Evolutionary conservation across 2,797 vertebrate genomes (phyloP).

Genomic region (Carapus acus): DNA sequence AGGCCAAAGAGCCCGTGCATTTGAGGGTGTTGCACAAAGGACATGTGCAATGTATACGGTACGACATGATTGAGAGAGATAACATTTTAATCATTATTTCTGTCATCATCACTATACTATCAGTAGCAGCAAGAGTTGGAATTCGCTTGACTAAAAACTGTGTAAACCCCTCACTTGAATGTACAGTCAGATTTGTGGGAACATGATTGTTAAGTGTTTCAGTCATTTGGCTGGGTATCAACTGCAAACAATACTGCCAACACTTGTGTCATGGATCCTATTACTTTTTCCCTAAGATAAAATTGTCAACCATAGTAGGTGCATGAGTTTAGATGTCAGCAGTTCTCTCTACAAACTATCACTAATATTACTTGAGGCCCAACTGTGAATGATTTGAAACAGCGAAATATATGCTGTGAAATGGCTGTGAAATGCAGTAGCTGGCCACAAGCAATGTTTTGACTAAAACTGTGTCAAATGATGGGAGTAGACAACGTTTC

Average conservation of each 20-base stretch:
- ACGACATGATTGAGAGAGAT: too few species aligned
- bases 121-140: too few species aligned
- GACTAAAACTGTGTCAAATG: conserved; percentile 55
- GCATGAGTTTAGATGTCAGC: conserved; percentile 51
- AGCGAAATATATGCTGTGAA: conserved; percentile 61
- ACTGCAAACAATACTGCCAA: conserved; percentile 62
- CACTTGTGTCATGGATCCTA: conserved; percentile 34
- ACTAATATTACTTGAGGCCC: conserved; percentile 64
- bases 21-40: too few species aligned
- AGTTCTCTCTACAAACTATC: conserved; percentile 50
- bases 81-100: too few species aligned
- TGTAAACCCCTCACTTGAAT: not conserved
- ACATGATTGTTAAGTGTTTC: conserved; percentile 65
- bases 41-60: too few species aligned
- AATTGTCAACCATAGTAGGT: conserved; percentile 42
- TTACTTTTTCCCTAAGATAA: conserved; percentile 50
- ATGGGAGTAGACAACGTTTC: conserved; percentile 60
- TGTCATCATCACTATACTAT: too few species aligned
- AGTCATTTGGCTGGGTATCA: conserved; percentile 69
- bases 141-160: too few species aligned
- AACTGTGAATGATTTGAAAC: conserved; percentile 57
- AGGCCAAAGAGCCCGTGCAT: too few species aligned
- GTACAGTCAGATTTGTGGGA: conserved; percentile 64
- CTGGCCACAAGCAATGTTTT: conserved; percentile 57
- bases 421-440: conserved; percentile 49